phyloP scores from a whole-genome alignment of 2,113 vertebrate genomes.

The Petaurus breviceps region DNA sequence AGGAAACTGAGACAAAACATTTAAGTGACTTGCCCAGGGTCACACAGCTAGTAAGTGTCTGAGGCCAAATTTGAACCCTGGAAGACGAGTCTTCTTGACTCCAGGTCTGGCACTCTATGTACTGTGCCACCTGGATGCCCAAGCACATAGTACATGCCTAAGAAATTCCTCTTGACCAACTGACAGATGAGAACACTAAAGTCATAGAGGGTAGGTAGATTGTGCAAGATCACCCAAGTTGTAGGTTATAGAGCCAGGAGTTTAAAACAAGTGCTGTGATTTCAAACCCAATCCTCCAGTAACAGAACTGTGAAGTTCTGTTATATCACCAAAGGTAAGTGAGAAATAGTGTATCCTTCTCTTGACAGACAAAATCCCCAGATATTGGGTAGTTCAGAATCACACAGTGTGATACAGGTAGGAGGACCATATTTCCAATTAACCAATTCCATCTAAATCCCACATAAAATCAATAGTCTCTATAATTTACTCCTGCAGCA shows the following conservation, averaged over 20 bases:
- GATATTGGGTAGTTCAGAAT: neutral
- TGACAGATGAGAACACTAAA: neutral
- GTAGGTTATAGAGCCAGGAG: neutral
- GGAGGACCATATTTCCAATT: constrained; percentile 11
- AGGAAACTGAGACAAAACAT: neutral
- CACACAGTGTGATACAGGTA: neutral
- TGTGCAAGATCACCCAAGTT: neutral
- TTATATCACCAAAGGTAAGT: neutral
- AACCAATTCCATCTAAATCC: constrained; percentile 12
- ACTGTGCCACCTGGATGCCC: neutral
- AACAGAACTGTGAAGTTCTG: neutral
- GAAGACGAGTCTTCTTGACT: neutral
- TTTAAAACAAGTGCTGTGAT: neutral
- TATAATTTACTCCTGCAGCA: constrained; percentile 22
- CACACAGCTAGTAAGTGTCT: too few relatives aligned
- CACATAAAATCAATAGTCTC: constrained; percentile 6
- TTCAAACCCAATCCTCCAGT: neutral
- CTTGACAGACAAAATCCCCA: neutral
- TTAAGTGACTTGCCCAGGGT: neutral
- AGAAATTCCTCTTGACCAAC: neutral
- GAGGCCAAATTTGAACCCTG: neutral
- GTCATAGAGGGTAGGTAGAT: neutral
- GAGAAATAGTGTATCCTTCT: neutral
- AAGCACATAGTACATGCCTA: neutral
- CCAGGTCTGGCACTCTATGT: neutral